Percentiles rank a stretch among this genome's conserved stretches.
These are phyloP conservation scores for Nysson spinosus DNA, from an alignment of 2,888 invertebrate genomes.

Conservation along the genomic window DNA sequence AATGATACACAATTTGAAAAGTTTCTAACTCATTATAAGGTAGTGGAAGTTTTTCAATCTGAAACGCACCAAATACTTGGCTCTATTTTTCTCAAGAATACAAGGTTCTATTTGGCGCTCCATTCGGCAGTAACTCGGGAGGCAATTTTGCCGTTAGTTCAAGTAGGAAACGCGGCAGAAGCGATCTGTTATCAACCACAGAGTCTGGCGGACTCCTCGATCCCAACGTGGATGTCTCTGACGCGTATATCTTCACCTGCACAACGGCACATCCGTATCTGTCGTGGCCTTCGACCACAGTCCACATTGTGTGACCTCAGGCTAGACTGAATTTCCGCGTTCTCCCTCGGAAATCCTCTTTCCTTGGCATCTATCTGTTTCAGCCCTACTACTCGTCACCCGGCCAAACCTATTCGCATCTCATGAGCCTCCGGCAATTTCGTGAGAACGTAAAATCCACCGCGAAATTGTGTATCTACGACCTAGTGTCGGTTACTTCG, in stretches of 20 bases:
- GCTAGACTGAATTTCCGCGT: slow-evolving; percentile 7
- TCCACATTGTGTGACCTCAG: slow-evolving; percentile 19
- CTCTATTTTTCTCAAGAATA: too few relatives aligned
- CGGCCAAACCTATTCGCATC: neutral
- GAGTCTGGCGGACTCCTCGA: slow-evolving; percentile 45
- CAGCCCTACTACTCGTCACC: neutral
- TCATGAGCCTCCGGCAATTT: slow-evolving; percentile 8
- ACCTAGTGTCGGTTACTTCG: neutral
- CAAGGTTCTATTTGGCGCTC: neutral
- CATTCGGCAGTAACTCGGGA: neutral
- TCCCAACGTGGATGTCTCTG: slow-evolving; percentile 41
- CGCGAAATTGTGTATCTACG: slow-evolving; percentile 13
- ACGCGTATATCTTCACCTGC: slow-evolving; percentile 52
- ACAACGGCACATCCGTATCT: slow-evolving; percentile 45
- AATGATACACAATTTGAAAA: too few relatives aligned
- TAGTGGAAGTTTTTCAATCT: too few relatives aligned
- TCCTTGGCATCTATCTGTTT: neutral
- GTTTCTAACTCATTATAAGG: too few relatives aligned
- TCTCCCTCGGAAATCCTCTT: slow-evolving; percentile 7
- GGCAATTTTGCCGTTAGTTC: slow-evolving; percentile 24
- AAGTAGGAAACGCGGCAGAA: slow-evolving; percentile 12
- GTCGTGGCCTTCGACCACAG: slow-evolving; percentile 40
- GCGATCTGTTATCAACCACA: slow-evolving; percentile 45
- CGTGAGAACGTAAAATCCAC: neutral
- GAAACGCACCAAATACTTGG: too few relatives aligned